Evolutionary conservation across 2,888 invertebrate species (phyloP).

Genomic region (Ceramica pisi): DNA sequence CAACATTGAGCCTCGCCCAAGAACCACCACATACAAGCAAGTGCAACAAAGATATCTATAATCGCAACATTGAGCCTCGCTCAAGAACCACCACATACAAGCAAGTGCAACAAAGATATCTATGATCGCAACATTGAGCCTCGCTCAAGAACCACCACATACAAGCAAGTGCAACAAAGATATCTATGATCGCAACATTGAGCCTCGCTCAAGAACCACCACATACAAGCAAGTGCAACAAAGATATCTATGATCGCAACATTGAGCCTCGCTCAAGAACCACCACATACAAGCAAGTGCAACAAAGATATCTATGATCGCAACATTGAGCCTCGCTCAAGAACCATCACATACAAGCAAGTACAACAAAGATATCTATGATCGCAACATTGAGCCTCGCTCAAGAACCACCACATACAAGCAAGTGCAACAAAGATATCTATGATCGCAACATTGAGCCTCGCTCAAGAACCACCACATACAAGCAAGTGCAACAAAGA

Average conservation of each 20-base stretch:
- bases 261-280: background rate
- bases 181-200: too few species aligned
- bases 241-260: too few species aligned
- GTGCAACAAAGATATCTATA: conserved; percentile 44
- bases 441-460: too few species aligned
- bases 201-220: background rate
- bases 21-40: background rate
- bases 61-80: too few species aligned
- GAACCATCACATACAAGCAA: background rate
- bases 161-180: conserved; percentile 31
- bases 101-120: conserved; percentile 38
- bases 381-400: too few species aligned
- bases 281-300: conserved; percentile 15
- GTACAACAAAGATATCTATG: conserved; percentile 44
- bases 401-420: background rate
- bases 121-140: too few species aligned
- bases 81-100: background rate
- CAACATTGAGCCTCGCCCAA: background rate
- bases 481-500: conserved; percentile 31
- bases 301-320: too few species aligned
- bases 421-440: conserved; percentile 38
- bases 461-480: background rate
- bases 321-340: background rate
- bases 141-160: background rate
- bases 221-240: conserved; percentile 28